Evolutionary conservation across 2,888 invertebrate genomes (phyloP), one percentile per base, ranked within the genome.

Genomic region (Aphodius sticticus): DNA sequence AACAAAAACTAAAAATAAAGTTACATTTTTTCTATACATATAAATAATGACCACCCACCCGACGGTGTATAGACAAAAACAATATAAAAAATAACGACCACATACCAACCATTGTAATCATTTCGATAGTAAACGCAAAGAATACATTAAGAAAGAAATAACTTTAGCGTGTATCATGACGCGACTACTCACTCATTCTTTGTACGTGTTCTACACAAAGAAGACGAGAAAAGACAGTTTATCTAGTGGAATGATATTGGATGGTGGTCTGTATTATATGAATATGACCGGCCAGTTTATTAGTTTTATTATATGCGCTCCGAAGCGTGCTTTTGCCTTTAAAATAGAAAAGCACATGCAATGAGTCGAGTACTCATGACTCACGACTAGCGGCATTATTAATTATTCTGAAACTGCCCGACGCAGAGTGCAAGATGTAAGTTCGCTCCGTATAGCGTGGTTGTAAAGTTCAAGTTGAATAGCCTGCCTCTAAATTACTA

Each of bases 261-360:
- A 53, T 53, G 53, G 53, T 53, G 9, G 53, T 53, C 53, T 53
- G 53, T 53, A 53, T 53, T 53, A 53, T 53, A 53, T 53, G 53
- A 53, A 53, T 53, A 53, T 53, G 53, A 53, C 53, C 53, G 53
- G 4, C 53, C 53, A 53, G 53, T 53, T 53, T 26, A 26, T n/a
- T n/a, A n/a, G n/a, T n/a, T n/a, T n/a, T n/a, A n/a, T n/a, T n/a
- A n/a, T n/a, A n/a, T n/a, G n/a, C n/a, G n/a, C n/a, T 38, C 38
- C 38, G 38, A 38, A 38, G 38, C 53, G 53, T 53, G 53, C 53
- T 53, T 79, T 79, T 79, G 72, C 77, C 37, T 77, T 77, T 26
- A 79, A 79, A 79, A 79, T 76, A 77, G 77, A 79, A 77, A 79
- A 79, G 72, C 79, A 77, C 77, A 79, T 79, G 77, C 77, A 77